phyloP scores from a whole-genome alignment of 2,888 invertebrate genomes.

The Thera obeliscata region DNA sequence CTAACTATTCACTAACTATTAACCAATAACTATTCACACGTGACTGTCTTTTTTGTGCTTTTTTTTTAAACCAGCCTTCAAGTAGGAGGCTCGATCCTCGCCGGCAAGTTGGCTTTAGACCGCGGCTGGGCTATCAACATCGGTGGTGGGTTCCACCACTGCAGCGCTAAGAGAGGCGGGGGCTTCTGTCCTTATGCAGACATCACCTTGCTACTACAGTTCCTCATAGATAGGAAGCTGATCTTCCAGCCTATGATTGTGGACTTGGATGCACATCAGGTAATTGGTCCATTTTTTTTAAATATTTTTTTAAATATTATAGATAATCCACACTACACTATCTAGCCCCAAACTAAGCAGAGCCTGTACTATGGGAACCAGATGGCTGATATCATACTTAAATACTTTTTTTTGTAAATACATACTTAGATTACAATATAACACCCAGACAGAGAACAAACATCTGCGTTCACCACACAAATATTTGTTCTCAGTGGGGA shows the following conservation, averaged over 20 bases:
- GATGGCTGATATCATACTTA: no score
- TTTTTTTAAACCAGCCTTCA: conserved; percentile 80
- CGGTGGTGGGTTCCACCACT: conserved; percentile 97
- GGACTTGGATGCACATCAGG: conserved; percentile 96
- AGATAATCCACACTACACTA: no score
- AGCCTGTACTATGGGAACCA: no score
- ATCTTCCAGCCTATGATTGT: conserved; percentile 91
- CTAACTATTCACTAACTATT: no score
- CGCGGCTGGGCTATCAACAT: conserved; percentile 95
- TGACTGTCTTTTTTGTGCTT: neutral
- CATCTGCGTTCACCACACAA: no score
- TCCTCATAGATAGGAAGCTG: conserved; percentile 83
- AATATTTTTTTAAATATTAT: no score
- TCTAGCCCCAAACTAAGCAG: no score
- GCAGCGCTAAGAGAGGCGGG: conserved; percentile 89
- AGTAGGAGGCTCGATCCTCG: conserved; percentile 93
- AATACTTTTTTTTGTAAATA: no score
- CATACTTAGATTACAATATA: no score
- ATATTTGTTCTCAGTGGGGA: no score
- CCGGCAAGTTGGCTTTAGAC: conserved; percentile 92
- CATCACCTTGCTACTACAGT: conserved; percentile 90
- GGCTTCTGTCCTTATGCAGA: conserved; percentile 97
- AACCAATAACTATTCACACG: no score
- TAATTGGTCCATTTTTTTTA: conserved; percentile 46
- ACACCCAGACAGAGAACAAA: no score